A percentile compares a stretch with the other conserved stretches of the same genome.
Conservation (phyloP, 2,797 vertebrate species). For the Aldrovandia affinis region DNA sequence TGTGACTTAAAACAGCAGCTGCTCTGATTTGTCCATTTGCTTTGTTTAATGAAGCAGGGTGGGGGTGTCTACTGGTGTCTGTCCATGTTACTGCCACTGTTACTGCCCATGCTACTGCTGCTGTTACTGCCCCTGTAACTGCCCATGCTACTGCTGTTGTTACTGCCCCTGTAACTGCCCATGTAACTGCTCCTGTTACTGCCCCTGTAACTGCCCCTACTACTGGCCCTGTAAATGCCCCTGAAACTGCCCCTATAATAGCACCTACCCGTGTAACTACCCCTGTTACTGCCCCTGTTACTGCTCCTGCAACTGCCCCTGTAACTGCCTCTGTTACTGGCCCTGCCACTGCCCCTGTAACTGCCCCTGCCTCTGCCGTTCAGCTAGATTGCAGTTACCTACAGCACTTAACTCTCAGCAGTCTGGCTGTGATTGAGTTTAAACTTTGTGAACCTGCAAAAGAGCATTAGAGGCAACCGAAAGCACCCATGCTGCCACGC, state of each 20-base stretch:
- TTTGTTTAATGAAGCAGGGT: not conserved
- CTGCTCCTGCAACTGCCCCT: not conserved
- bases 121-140: no score
- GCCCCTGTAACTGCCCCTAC: not conserved
- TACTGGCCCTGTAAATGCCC: no score
- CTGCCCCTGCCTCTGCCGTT: not conserved
- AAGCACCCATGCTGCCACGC: constrained; percentile 54
- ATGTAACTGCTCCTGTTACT: not conserved
- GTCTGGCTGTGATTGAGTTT: constrained; percentile 48
- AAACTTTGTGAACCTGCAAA: constrained; percentile 54
- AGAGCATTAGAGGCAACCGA: constrained; percentile 60
- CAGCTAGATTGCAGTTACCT: not conserved
- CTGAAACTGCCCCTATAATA: not conserved
- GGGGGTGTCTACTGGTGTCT: not conserved
- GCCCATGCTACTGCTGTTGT: no score
- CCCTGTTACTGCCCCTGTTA: not conserved
- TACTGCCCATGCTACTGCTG: not conserved
- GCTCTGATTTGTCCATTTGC: not conserved
- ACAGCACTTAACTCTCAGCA: constrained; percentile 36
- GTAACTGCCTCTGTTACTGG: not conserved
- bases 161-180: no score
- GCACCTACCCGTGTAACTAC: not conserved
- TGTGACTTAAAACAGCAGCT: not conserved
- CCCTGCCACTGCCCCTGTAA: not conserved
- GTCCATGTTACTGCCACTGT: not conserved